Evolutionary conservation across 2,888 invertebrate genomes (phyloP).

Genomic region (Melanostoma mellinum): DNA sequence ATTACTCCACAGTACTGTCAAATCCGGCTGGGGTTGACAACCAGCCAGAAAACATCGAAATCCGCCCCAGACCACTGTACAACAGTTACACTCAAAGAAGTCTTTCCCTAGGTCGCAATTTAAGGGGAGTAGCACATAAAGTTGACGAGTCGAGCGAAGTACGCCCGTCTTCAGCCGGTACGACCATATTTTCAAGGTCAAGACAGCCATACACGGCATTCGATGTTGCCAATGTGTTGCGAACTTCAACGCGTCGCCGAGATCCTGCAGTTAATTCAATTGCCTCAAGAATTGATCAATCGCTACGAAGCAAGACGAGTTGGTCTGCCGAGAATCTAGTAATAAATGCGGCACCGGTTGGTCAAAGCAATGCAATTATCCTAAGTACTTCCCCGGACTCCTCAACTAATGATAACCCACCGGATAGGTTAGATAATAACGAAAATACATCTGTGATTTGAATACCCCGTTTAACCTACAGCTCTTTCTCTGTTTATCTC

Average conservation of each 20-base stretch:
- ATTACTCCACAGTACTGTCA: constrained; percentile 76
- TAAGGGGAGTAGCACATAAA: constrained; percentile 65
- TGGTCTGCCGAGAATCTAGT: constrained; percentile 80
- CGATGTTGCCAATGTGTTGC: constrained; percentile 80
- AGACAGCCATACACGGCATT: constrained; percentile 77
- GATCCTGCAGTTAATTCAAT: constrained; percentile 71
- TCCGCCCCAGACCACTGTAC: constrained; percentile 74
- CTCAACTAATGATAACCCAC: constrained; percentile 52
- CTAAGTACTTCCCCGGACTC: constrained; percentile 62
- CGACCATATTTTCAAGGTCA: constrained; percentile 38
- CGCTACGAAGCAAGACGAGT: constrained; percentile 73
- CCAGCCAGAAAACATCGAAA: constrained; percentile 75
- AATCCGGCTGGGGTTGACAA: constrained; percentile 73
- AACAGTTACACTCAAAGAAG: constrained; percentile 76
- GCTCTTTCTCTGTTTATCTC: constrained; percentile 29
- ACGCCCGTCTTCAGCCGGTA: constrained; percentile 63
- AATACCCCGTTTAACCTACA: constrained; percentile 63
- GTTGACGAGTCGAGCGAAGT: constrained; percentile 30
- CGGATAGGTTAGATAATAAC: constrained; percentile 70
- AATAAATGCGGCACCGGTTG: constrained; percentile 79
- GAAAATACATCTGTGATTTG: constrained; percentile 81
- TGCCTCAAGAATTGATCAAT: constrained; percentile 66
- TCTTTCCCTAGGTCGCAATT: constrained; percentile 77
- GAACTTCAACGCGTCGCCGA: constrained; percentile 77
- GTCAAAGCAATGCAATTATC: constrained; percentile 78